phyloP scores from a whole-genome alignment of 2,797 vertebrate species.

The Acipenser ruthenus region DNA sequence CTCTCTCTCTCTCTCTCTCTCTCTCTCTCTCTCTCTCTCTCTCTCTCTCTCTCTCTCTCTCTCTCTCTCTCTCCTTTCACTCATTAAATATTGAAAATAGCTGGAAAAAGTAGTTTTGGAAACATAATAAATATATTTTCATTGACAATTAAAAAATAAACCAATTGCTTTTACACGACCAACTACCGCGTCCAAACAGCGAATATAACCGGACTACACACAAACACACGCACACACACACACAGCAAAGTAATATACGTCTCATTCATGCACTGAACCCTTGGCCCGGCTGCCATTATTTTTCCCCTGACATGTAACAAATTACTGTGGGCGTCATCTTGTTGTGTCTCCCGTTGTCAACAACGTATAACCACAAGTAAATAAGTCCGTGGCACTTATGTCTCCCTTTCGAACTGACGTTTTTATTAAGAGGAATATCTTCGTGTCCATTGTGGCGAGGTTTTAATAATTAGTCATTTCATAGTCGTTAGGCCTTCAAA shows the following conservation, averaged over 20 bases:
- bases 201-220: too few species aligned
- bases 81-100: too few species aligned
- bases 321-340: slow-evolving; percentile 76
- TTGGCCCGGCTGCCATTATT: slow-evolving; percentile 41
- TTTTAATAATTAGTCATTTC: slow-evolving; percentile 39
- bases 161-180: too few species aligned
- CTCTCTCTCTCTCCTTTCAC: too few species aligned
- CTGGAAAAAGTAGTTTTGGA: too few species aligned
- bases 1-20: too few species aligned
- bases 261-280: slow-evolving; percentile 38
- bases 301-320: slow-evolving; percentile 73
- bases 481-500: slow-evolving; percentile 1
- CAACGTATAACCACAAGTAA: slow-evolving; percentile 56
- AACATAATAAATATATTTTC: too few species aligned
- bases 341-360: slow-evolving; percentile 56
- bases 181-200: too few species aligned
- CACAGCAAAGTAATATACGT: slow-evolving; percentile 9
- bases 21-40: too few species aligned
- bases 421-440: slow-evolving; percentile 34
- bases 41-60: too few species aligned
- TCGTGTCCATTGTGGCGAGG: slow-evolving; percentile 27
- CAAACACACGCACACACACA: too few species aligned
- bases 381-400: slow-evolving; percentile 48
- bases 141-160: too few species aligned
- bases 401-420: slow-evolving; percentile 29